Evolutionary conservation across 2,113 vertebrate genomes (phyloP).

Genomic region (Lophotis ruficrista): DNA sequence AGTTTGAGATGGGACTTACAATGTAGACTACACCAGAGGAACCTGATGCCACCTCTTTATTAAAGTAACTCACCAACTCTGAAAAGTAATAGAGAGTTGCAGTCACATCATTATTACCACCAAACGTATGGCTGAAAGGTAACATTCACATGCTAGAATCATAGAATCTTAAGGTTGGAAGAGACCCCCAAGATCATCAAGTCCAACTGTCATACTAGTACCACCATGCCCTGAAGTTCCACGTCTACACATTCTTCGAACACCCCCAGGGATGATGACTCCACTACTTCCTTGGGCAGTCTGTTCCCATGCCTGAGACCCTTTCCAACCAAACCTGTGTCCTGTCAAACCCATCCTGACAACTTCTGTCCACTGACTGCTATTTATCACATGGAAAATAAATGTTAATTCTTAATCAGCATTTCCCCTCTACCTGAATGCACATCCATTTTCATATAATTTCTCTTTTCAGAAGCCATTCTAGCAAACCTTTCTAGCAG

Average conservation of each 20-base stretch:
- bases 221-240: no score
- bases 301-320: no score
- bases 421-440: neutral
- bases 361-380: neutral
- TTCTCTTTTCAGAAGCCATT: neutral
- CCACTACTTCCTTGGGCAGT: no score
- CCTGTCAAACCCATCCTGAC: neutral
- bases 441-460: neutral
- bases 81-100: neutral
- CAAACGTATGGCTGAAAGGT: neutral
- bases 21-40: neutral
- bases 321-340: neutral
- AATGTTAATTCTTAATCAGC: neutral
- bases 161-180: no score
- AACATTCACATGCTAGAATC: neutral
- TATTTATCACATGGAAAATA: neutral
- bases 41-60: neutral
- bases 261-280: no score
- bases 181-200: no score
- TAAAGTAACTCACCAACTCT: neutral
- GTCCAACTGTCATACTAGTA: no score
- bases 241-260: no score
- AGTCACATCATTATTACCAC: neutral
- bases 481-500: neutral
- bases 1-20: neutral